Evolutionary conservation across 1,140 invertebrate genomes (phyloP), one percentile per base, ranked within the genome.

Genomic region (Macrotrachela quadricornifera): DNA sequence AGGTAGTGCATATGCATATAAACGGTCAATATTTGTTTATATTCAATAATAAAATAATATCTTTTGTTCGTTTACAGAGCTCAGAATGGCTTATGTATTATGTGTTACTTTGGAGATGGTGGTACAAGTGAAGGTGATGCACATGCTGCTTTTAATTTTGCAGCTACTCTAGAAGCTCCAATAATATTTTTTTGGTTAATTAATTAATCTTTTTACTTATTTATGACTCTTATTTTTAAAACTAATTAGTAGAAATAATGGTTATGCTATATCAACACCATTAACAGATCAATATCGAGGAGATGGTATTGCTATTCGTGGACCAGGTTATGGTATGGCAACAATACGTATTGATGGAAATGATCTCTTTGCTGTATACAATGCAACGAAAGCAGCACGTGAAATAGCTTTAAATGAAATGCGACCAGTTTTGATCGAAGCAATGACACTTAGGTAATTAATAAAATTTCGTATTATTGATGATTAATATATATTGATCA

Each of bases 181-280:
- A 77, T 97, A 10, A 82, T 99, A 59, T 83, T 97, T 59, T 79
- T 95, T 51, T 50, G 36, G 38, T 46, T 46, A 51, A 4, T 46
- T 14, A 9, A 16, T 59, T 12, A 57, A 58, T 18, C 18, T 16
- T 13, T 57, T 59, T 63, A 70, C 73, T 38, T 65, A 88, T 86
- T 69, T 79, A 30, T 30, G 21, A 30, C 8, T 2, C 2, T 4
- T 30, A 2, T 4, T 30, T 30, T 30, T 2, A 30, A 30, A 4
- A 4, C 8, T 30, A 30, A n/a, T n/a, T 30, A 30, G 21, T 30
- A 30, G 90, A 51, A 84, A 84, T 65, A 84, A 85, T 72, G 87
- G 85, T 11, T 99, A 91, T 71, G 94, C 94, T 6, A 99, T 99
- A 57, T 95, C 88, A 2, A 99, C 94, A 0, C 86, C 88, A n/a